phyloP scores from a whole-genome alignment of 1,140 invertebrate genomes.

The Chlorops oryzae region DNA sequence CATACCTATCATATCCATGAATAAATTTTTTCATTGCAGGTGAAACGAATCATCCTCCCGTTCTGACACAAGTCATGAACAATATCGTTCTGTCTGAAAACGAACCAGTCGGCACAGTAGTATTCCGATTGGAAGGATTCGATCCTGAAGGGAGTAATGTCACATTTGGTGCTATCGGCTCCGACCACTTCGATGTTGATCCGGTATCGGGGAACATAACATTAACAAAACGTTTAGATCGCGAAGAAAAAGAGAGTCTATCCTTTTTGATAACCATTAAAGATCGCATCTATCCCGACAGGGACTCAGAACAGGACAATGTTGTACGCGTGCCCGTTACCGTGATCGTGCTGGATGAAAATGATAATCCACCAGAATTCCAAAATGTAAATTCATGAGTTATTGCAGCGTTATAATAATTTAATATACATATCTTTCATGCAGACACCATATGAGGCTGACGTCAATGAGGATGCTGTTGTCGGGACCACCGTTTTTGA shows the following conservation, averaged over 20 bases:
- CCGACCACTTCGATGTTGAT: conserved; percentile 73
- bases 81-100: conserved; percentile 69
- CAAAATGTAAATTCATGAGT: conserved; percentile 55
- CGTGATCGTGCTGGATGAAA: conserved; percentile 80
- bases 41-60: conserved; percentile 57
- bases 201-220: conserved; percentile 70
- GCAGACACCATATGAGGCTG: conserved; percentile 71
- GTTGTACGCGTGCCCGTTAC: conserved; percentile 69
- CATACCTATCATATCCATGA: not conserved
- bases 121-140: conserved; percentile 68
- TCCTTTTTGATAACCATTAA: conserved; percentile 36
- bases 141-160: conserved; percentile 70
- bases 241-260: conserved; percentile 61
- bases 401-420: not conserved
- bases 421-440: not conserved
- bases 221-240: conserved; percentile 69
- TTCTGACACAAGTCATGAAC: conserved; percentile 65
- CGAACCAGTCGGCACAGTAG: conserved; percentile 65
- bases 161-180: conserved; percentile 70
- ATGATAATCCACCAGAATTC: conserved; percentile 81
- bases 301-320: conserved; percentile 62
- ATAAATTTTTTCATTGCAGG: conserved; percentile 8
- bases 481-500: conserved; percentile 68
- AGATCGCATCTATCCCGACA: conserved; percentile 59
- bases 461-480: conserved; percentile 69